Percentiles rank a stretch among this genome's conserved stretches.
Evolutionary conservation across 2,888 invertebrate genomes (phyloP).

Genomic region (Aspidiotus rigidus): DNA sequence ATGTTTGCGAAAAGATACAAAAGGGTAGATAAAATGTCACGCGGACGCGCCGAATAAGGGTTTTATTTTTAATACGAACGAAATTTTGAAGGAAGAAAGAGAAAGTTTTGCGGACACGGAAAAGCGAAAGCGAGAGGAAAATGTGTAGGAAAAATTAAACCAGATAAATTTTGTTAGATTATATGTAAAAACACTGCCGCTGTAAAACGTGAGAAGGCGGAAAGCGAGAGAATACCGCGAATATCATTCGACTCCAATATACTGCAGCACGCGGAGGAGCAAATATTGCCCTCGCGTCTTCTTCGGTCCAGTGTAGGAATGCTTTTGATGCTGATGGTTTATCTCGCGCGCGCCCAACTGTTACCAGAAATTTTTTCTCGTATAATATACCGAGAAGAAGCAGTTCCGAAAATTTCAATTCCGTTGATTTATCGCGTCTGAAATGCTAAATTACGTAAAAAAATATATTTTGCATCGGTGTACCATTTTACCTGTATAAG

Average conservation of each 20-base stretch:
- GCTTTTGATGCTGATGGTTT: not conserved
- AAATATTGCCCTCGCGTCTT: not conserved
- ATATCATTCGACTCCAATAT: not conserved
- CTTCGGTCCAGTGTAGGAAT: not conserved
- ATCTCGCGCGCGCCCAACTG: not conserved
- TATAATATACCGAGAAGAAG: not conserved
- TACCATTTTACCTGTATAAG: too few relatives aligned
- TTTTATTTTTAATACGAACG: constrained; percentile 13
- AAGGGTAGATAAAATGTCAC: constrained; percentile 28
- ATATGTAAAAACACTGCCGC: not conserved
- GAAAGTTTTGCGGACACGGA: not conserved
- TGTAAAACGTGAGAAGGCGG: constrained; percentile 1
- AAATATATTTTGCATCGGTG: too few relatives aligned
- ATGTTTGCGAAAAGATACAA: constrained; percentile 14
- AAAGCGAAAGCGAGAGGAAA: too few relatives aligned
- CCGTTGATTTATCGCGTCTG: constrained; percentile 2
- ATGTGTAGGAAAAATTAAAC: not conserved
- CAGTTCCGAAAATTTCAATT: not conserved
- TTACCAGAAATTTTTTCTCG: not conserved
- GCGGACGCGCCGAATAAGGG: constrained; percentile 18
- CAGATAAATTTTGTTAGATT: not conserved
- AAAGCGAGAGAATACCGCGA: not conserved
- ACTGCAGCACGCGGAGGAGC: not conserved
- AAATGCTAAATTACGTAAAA: not conserved
- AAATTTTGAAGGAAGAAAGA: not conserved